Base-by-base conservation (phyloP, 2,113 vertebrate species). In the Naja naja region DNA sequence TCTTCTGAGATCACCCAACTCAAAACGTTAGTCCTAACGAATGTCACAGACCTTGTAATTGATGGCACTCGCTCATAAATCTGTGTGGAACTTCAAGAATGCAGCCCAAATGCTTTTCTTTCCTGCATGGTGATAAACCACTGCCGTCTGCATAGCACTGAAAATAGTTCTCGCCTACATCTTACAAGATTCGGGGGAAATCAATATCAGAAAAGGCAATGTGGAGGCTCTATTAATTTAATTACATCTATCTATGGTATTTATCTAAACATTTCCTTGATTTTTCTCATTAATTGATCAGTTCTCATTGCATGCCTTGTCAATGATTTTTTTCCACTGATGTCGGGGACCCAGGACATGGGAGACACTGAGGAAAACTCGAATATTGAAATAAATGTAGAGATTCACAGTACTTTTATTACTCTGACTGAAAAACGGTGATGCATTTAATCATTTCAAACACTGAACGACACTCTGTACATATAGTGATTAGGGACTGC, bases 1-100 rank as follows among this genome's bases (percentile, higher is more conserved):
- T 94, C 89, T 93, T 96, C 88, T 89, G 30, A 55, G 55, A 85
- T 94, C 85, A 95, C 92, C 93, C 95, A 94, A 96, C 94, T 96
- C 92, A 95, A 96, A 96, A 96, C 92, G n/a, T 89, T 95, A 93
- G 96, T 95, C 97, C 93, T 93, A 96, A 95, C 86, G 95, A 96
- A 95, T 94, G 93, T 94, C 20, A 0, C 92, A 93, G 92, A 94
- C 74, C 94, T 97, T 95, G 87, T 6, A 22, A 85, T 20, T 53
- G 94, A 96, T 95, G 90, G 39, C 39, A 43, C 18, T 53, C 95
- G 93, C 94, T 92, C 90, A 93, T 91, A 90, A 87, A 90, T 93
- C 92, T 93, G 54, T 53, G 47, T 64, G 55, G 88, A 93, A 93
- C 89, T 90, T 87, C 74, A 93, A 93, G 92, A 93, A 93, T 93